phyloP scores from a whole-genome alignment of 2,888 invertebrate genomes.

The Caenorhabditis virilis region DNA sequence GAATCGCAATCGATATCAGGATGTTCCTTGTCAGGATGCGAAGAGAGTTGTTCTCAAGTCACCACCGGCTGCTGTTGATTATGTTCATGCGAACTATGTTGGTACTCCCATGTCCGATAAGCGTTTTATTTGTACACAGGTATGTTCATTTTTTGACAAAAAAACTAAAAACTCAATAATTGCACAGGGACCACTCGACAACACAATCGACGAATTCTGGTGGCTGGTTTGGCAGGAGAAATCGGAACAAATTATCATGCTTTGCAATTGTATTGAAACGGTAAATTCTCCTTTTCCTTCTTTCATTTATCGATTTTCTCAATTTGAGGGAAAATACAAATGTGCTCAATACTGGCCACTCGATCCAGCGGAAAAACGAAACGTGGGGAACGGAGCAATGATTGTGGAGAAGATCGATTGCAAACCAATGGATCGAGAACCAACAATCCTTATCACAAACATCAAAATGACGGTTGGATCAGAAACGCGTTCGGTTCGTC shows the following conservation, averaged over 20 bases:
- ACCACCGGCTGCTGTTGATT: slow-evolving; percentile 42
- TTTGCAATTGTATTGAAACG: slow-evolving; percentile 55
- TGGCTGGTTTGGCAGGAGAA: slow-evolving; percentile 41
- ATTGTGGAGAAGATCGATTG: slow-evolving; percentile 21
- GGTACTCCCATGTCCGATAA: slow-evolving; percentile 37
- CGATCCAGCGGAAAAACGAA: slow-evolving; percentile 22
- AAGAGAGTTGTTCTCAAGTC: slow-evolving; percentile 39
- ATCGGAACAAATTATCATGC: slow-evolving; percentile 41
- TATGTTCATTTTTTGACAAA: neutral
- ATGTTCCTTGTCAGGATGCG: slow-evolving; percentile 57
- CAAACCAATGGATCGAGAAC: slow-evolving; percentile 20
- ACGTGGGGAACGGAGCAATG: slow-evolving; percentile 11
- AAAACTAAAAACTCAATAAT: neutral
- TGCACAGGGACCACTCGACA: slow-evolving; percentile 45
- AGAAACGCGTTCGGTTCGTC: slow-evolving; percentile 23
- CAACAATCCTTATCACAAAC: slow-evolving; percentile 20
- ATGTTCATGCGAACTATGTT: slow-evolving; percentile 59
- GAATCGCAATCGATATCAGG: slow-evolving; percentile 25
- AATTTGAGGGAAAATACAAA: slow-evolving; percentile 76
- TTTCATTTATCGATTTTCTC: too few species aligned
- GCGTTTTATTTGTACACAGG: slow-evolving; percentile 58
- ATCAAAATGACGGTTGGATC: slow-evolving; percentile 8
- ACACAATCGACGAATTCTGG: slow-evolving; percentile 46
- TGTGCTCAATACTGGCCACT: slow-evolving; percentile 73
- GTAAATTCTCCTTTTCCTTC: too few species aligned